Conservation (phyloP, 2,113 vertebrate genomes). For the Sceloporus tristichus region DNA sequence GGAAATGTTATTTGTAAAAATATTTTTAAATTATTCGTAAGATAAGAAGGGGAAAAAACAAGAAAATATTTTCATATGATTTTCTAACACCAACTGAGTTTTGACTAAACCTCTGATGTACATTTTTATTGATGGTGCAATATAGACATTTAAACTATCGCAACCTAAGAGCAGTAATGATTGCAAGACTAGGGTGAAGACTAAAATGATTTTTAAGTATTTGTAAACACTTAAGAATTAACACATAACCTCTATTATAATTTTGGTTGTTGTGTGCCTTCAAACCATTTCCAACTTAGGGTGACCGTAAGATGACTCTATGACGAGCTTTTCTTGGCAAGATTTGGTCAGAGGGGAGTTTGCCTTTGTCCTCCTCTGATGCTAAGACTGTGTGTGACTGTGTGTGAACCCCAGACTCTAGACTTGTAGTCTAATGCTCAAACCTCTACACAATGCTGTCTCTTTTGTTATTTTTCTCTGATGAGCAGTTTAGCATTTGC, state of each 20-base stretch:
- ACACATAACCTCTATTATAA: not conserved
- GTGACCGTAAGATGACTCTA: no score
- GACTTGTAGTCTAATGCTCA: no score
- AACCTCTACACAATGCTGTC: not conserved
- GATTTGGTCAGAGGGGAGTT: no score
- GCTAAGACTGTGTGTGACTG: no score
- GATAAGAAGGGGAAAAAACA: constrained; percentile 29
- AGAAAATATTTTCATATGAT: constrained; percentile 1
- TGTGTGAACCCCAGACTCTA: no score
- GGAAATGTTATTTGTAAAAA: constrained; percentile 58
- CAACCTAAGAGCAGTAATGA: not conserved
- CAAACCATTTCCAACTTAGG: no score
- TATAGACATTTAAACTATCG: not conserved
- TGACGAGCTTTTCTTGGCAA: no score
- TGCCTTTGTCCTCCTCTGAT: no score
- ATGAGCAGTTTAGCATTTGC: not conserved
- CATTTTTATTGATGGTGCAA: not conserved
- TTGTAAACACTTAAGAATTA: not conserved
- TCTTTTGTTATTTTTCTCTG: no score
- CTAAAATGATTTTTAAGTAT: not conserved
- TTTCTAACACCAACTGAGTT: not conserved
- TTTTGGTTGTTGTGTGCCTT: no score
- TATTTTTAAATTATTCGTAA: constrained; percentile 17
- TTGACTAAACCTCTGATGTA: not conserved
- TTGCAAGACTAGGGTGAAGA: not conserved